phyloP scores from a whole-genome alignment of 2,888 invertebrate genomes.

The Parasteatoda lunata region DNA sequence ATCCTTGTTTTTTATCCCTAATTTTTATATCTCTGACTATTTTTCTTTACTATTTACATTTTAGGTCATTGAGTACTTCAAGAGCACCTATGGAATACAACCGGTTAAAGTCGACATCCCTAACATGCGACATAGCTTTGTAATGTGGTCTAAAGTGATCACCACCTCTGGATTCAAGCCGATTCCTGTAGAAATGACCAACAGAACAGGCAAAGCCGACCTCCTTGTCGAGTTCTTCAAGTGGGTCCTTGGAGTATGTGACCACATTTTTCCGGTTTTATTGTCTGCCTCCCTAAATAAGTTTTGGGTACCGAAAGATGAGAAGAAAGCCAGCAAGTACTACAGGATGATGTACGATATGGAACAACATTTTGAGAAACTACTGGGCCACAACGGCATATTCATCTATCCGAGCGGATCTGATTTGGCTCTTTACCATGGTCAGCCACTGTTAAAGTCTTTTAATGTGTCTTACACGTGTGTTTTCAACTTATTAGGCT shows the following conservation, averaged over 20 bases:
- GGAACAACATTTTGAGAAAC: neutral
- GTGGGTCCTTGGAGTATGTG: slow-evolving; percentile 81
- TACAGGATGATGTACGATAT: slow-evolving; percentile 75
- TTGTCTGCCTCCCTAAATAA: slow-evolving; percentile 79
- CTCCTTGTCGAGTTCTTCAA: slow-evolving; percentile 80
- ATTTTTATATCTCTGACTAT: neutral
- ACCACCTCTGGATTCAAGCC: slow-evolving; percentile 70
- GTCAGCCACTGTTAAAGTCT: slow-evolving; percentile 86
- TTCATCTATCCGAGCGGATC: slow-evolving; percentile 93
- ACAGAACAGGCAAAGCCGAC: slow-evolving; percentile 73
- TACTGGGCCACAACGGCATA: slow-evolving; percentile 82
- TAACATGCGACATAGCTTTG: slow-evolving; percentile 74
- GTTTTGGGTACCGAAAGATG: slow-evolving; percentile 18
- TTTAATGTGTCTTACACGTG: slow-evolving; percentile 91
- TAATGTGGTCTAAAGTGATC: slow-evolving; percentile 74
- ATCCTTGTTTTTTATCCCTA: too few species aligned
- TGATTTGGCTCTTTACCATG: slow-evolving; percentile 89
- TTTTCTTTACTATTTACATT: neutral
- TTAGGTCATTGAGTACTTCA: slow-evolving; percentile 72
- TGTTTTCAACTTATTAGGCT: slow-evolving; percentile 88
- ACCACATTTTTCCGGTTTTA: slow-evolving; percentile 89
- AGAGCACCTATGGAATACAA: slow-evolving; percentile 78
- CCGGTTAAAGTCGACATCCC: slow-evolving; percentile 78
- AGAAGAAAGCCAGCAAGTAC: slow-evolving; percentile 28
- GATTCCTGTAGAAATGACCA: slow-evolving; percentile 70